Percentiles rank a stretch among this genome's conserved stretches.
Conservation (phyloP, 2,888 invertebrate genomes). For the Leucophenga montana region DNA sequence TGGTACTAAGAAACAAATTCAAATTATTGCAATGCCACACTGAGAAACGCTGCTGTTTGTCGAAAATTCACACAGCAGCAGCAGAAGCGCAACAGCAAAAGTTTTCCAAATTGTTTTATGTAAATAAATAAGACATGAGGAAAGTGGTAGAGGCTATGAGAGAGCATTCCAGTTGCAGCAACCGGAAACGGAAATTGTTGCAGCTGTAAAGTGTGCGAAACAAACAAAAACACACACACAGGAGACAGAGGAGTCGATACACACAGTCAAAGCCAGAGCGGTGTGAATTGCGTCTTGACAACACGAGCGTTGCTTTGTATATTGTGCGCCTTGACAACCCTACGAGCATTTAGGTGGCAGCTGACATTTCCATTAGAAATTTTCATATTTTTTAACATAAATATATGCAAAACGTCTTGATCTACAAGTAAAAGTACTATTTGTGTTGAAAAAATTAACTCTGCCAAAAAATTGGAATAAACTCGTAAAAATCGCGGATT, state of each 20-base stretch:
- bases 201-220: conserved; percentile 47
- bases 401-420: no score
- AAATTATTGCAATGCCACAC: conserved; percentile 24
- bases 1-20: conserved; percentile 1
- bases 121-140: conserved; percentile 24
- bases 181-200: conserved; percentile 64
- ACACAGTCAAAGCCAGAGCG: not conserved
- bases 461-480: no score
- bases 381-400: no score
- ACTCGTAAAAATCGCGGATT: no score
- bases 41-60: conserved; percentile 22
- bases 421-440: no score
- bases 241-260: conserved; percentile 27
- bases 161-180: conserved; percentile 37
- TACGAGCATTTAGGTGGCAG: no score
- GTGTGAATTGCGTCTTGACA: not conserved
- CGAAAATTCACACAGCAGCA: conserved; percentile 41
- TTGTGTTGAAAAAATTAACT: no score
- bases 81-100: conserved; percentile 15
- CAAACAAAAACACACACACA: conserved; percentile 37
- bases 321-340: no score
- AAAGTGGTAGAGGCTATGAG: no score
- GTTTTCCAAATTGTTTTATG: conserved; percentile 32
- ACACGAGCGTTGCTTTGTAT: no score
- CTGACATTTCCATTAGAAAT: no score